Evolutionary conservation across 2,113 vertebrate genomes (phyloP), one percentile per base, ranked within the genome.

Genomic region (Eurystomus gularis): DNA sequence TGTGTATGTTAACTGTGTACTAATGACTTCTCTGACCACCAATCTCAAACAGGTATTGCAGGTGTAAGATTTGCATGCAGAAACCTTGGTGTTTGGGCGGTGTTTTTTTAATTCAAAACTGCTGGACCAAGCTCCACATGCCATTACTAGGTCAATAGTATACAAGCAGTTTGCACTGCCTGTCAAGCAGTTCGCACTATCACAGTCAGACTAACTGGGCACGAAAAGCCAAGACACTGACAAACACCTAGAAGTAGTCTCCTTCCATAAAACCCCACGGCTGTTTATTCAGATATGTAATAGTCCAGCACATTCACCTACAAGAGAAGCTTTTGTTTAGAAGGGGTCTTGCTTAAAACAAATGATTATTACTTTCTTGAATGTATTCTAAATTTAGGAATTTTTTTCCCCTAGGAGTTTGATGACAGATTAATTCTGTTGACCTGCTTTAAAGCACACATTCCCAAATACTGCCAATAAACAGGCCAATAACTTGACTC

Each of bases 111-210:
- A 37, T 60, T 62, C 31, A 71, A 37, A 93, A 62, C 9, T 40
- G 28, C 15, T 60, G 55, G 81, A n/a, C 5, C 6, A 54, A 82
- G 39, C 6, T 79, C 29, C 11, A 25, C 0, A 0, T 23, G 7
- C 29, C 77, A 58, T 70, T 57, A 40, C 28, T 28, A 61, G 11
- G 69, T n/a, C 8, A 64, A 37, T 10, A 1, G 5, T 13, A 49
- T 28, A 25, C 6, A 68, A 82, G 55, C 25, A 42, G 8, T 29
- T 71, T 76, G 42, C 9, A n/a, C n/a, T n/a, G n/a, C n/a, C n/a
- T n/a, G n/a, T n/a, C 6, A 68, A 82, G 55, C 25, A 42, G 8
- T 29, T 71, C 72, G 42, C 9, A 33, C 25, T 46, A 28, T 23
- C 70, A 26, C 33, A 28, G 42, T 40, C 57, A 71, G 20, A 76